A percentile compares a stretch with the other conserved stretches of the same genome.
Conservation (phyloP, 2,888 invertebrate genomes). For the Volucella bombylans region DNA sequence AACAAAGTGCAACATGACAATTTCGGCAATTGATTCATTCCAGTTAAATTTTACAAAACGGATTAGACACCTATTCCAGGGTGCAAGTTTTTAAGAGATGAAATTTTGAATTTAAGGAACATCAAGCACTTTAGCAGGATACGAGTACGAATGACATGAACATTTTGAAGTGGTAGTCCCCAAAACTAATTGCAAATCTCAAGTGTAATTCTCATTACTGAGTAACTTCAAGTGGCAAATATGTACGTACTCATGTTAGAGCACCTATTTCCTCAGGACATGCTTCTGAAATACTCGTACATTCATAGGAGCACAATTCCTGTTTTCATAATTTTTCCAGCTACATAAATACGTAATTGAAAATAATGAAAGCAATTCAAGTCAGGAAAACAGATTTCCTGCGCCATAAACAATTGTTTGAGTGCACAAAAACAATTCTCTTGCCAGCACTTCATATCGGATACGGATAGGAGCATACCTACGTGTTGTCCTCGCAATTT, state of each 20-base stretch:
- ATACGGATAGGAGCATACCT: background rate
- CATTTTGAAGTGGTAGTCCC: conserved; percentile 1
- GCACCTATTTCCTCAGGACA: background rate
- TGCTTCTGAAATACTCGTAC: background rate
- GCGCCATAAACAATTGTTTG: background rate
- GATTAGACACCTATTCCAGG: too few relatives aligned
- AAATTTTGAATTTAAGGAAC: conserved; percentile 9
- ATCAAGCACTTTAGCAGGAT: background rate
- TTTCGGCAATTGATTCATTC: too few relatives aligned
- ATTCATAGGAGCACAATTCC: background rate
- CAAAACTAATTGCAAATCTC: conserved; percentile 15
- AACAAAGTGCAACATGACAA: too few relatives aligned
- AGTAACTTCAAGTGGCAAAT: conserved; percentile 11
- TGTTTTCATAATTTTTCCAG: conserved; percentile 10
- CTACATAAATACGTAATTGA: conserved; percentile 12
- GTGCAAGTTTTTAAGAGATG: background rate
- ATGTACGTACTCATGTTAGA: background rate
- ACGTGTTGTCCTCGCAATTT: background rate
- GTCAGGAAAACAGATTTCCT: conserved; percentile 28
- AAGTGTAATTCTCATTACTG: conserved; percentile 15
- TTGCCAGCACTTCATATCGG: background rate
- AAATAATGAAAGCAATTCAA: conserved; percentile 22
- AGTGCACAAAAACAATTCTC: background rate
- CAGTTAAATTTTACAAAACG: too few relatives aligned
- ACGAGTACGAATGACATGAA: background rate